phyloP scores from a whole-genome alignment of 92 coral and sea anemone species.

The Phenganax marumi region DNA sequence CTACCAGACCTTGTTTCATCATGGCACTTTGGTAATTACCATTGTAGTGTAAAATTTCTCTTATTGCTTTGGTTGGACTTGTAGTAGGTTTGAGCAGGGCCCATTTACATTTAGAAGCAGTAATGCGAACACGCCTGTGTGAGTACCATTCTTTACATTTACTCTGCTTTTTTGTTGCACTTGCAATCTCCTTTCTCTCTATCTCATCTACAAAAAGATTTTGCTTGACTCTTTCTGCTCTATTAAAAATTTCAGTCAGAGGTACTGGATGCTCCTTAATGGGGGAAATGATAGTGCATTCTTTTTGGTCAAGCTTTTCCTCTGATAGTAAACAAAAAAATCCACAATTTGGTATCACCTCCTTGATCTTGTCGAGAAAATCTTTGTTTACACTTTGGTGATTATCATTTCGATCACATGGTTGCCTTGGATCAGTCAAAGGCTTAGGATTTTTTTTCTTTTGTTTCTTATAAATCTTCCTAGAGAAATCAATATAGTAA shows the following conservation, averaged over 20 bases:
- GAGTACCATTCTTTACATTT: slow-evolving; percentile 59
- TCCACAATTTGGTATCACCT: slow-evolving; percentile 58
- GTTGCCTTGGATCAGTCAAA: slow-evolving; percentile 53
- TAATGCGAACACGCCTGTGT: slow-evolving; percentile 55
- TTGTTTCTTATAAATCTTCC: slow-evolving; percentile 54
- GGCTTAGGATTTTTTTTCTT: slow-evolving; percentile 49
- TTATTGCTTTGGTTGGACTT: slow-evolving; percentile 69
- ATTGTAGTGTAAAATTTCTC: slow-evolving; percentile 58
- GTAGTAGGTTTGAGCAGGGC: slow-evolving; percentile 61
- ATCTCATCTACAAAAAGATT: slow-evolving; percentile 57
- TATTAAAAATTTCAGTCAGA: slow-evolving; percentile 45
- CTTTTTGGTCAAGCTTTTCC: slow-evolving; percentile 43
- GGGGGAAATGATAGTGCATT: slow-evolving; percentile 58
- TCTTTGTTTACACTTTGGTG: slow-evolving; percentile 55
- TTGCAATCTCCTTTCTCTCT: slow-evolving; percentile 62
- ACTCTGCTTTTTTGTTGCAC: slow-evolving; percentile 60
- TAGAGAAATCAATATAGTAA: slow-evolving; percentile 59
- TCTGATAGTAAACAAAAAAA: slow-evolving; percentile 62
- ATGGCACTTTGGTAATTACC: slow-evolving; percentile 53
- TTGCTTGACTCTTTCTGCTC: slow-evolving; percentile 61
- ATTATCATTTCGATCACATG: slow-evolving; percentile 40
- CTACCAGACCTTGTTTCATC: slow-evolving; percentile 60
- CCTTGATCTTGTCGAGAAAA: slow-evolving; percentile 58
- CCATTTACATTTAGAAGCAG: slow-evolving; percentile 64
- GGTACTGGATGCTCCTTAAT: slow-evolving; percentile 67